Percentiles rank a stretch among this genome's conserved stretches.
These are phyloP conservation scores for Callorhinus ursinus DNA, from an alignment of 2,113 vertebrate genomes.

Conservation along the genomic window DNA sequence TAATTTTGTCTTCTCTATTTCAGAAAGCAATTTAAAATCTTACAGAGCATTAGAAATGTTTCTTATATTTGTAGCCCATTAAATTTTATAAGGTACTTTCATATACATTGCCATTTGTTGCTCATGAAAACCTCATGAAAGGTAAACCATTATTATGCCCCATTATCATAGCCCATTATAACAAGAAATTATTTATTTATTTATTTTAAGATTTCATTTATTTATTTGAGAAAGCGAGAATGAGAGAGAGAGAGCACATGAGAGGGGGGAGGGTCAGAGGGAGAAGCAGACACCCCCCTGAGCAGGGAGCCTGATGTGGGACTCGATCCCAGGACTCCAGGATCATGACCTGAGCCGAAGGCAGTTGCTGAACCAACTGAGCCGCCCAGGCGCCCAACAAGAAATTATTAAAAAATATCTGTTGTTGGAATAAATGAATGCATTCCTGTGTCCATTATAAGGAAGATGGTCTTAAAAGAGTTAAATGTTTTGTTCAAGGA, in stretches of 20 bases:
- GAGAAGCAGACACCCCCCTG: too few species aligned
- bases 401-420: slow-evolving; percentile 68
- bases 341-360: too few species aligned
- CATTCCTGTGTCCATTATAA: not conserved
- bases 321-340: too few species aligned
- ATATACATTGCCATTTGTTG: slow-evolving; percentile 65
- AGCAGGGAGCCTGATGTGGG: too few species aligned
- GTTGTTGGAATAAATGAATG: not conserved
- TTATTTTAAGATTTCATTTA: too few species aligned
- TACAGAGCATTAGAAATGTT: slow-evolving; percentile 69
- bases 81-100: slow-evolving; percentile 71
- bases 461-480: slow-evolving; percentile 34
- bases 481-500: not conserved
- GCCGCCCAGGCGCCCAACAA: not conserved
- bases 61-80: slow-evolving; percentile 73
- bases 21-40: slow-evolving; percentile 72
- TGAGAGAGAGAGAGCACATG: too few species aligned
- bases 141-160: not conserved
- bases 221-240: too few species aligned
- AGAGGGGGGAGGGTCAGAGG: too few species aligned
- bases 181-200: not conserved
- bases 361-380: too few species aligned
- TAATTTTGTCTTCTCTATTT: slow-evolving; percentile 72
- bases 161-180: slow-evolving; percentile 49
- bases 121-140: slow-evolving; percentile 46